These are phyloP conservation scores for Choloepus didactylus DNA, from an alignment of 2,797 vertebrate species.

Conservation along the genomic window DNA sequence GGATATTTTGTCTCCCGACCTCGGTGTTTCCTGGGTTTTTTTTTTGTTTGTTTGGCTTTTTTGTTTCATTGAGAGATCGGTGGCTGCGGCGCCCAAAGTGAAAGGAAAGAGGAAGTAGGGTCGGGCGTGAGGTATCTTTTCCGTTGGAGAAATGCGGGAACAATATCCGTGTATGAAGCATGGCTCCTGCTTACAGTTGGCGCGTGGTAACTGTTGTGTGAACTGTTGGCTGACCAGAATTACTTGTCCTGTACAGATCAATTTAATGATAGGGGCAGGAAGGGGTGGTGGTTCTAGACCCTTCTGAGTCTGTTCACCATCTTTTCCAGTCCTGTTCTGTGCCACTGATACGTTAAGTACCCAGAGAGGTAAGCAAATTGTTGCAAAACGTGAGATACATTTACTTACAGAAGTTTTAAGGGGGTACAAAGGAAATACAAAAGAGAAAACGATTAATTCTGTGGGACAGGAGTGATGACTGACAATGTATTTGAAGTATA, in stretches of 20 bases:
- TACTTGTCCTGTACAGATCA: not conserved
- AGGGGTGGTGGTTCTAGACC: not conserved
- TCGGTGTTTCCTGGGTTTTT: not conserved
- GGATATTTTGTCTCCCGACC: not conserved
- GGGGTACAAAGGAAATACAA: not conserved
- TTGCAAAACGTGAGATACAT: not conserved
- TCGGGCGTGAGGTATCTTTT: not conserved
- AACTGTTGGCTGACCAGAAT: rapidly evolving
- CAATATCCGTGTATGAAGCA: rapidly evolving
- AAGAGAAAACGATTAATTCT: not conserved
- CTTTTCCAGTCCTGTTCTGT: not conserved
- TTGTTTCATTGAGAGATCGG: not conserved
- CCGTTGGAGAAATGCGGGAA: not conserved
- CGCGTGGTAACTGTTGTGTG: rapidly evolving
- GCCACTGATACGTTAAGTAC: not conserved
- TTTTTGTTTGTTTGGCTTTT: too few relatives aligned
- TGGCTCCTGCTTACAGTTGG: not conserved
- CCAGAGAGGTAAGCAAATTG: not conserved
- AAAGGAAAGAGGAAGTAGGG: conserved; percentile 63
- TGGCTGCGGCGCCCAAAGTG: not conserved
- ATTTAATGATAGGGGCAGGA: too few relatives aligned
- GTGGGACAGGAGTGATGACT: not conserved
- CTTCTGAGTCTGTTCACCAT: not conserved
- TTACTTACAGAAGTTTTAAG: not conserved
- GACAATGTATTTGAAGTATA: not conserved